Percentiles rank a stretch among this genome's conserved stretches.
phyloP scores from a whole-genome alignment of 2,888 invertebrate genomes.

The Cryptophagus acutangulus region DNA sequence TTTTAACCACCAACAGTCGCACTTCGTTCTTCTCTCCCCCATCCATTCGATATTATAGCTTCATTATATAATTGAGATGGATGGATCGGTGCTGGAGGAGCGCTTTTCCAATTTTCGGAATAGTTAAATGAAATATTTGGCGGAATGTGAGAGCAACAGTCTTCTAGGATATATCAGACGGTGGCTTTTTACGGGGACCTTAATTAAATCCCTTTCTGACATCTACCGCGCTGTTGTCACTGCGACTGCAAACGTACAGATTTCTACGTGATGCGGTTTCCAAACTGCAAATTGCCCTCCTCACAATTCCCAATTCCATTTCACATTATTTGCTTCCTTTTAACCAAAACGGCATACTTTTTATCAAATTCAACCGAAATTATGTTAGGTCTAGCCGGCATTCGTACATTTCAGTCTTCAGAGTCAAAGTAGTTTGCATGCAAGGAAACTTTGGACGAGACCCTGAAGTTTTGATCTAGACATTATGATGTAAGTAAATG shows the following conservation, averaged over 20 bases:
- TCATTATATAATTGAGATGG: conserved; percentile 2
- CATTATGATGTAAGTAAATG: too few relatives aligned
- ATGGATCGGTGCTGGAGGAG: background rate
- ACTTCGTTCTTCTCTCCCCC: conserved; percentile 7
- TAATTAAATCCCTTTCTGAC: conserved; percentile 51
- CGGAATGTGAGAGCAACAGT: conserved; percentile 6
- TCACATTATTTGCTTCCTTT: conserved; percentile 44
- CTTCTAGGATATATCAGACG: conserved; percentile 15
- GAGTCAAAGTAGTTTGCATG: too few relatives aligned
- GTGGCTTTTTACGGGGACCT: conserved; percentile 47
- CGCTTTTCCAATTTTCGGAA: conserved; percentile 3
- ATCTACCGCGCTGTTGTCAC: conserved; percentile 48
- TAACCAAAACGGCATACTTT: too few relatives aligned
- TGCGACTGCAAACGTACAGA: conserved; percentile 47
- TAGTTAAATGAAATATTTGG: conserved; percentile 2
- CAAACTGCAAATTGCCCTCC: conserved; percentile 46
- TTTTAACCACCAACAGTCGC: conserved; percentile 22
- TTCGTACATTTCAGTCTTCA: too few relatives aligned
- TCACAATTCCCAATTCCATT: conserved; percentile 31
- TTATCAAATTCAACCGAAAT: too few relatives aligned
- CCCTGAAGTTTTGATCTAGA: too few relatives aligned
- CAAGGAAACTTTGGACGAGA: too few relatives aligned
- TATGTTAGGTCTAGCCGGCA: too few relatives aligned
- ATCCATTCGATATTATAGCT: too few relatives aligned
- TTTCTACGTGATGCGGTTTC: conserved; percentile 50